Evolutionary conservation across 2,888 invertebrate genomes (phyloP).

Genomic region (Parapristionchus giblindavisi): DNA sequence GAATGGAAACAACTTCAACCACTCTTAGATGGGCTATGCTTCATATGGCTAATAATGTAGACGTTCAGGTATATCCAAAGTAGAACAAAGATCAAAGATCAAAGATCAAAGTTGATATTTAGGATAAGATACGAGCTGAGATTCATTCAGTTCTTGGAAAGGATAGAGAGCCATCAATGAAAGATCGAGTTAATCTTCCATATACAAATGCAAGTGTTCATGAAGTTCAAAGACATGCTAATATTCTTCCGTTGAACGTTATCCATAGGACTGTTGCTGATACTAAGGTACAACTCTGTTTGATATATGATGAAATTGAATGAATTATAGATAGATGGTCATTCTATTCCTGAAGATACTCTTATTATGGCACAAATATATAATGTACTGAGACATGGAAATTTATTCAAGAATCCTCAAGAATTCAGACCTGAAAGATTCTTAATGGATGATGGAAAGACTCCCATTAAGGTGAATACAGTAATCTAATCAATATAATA

Average conservation of each 20-base stretch:
- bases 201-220: constrained; percentile 8
- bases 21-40: constrained; percentile 36
- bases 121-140: constrained; percentile 30
- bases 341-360: constrained; percentile 22
- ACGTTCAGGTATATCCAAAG: constrained; percentile 24
- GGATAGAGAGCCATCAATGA: constrained; percentile 2
- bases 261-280: constrained; percentile 20
- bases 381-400: background rate
- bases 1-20: constrained; percentile 35
- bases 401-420: constrained; percentile 43
- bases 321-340: constrained; percentile 13
- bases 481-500: background rate
- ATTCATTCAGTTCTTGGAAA: constrained; percentile 7
- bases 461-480: constrained; percentile 45
- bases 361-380: constrained; percentile 15
- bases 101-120: background rate
- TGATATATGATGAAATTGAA: background rate
- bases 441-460: constrained; percentile 47
- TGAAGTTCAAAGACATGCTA: constrained; percentile 35
- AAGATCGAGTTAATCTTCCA: background rate
- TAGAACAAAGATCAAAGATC: background rate
- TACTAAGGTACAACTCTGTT: background rate
- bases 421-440: constrained; percentile 54
- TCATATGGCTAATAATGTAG: constrained; percentile 22
- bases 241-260: constrained; percentile 32